Base-by-base conservation (phyloP, 2,797 vertebrate genomes). In the Ctenopoma multispine region DNA sequence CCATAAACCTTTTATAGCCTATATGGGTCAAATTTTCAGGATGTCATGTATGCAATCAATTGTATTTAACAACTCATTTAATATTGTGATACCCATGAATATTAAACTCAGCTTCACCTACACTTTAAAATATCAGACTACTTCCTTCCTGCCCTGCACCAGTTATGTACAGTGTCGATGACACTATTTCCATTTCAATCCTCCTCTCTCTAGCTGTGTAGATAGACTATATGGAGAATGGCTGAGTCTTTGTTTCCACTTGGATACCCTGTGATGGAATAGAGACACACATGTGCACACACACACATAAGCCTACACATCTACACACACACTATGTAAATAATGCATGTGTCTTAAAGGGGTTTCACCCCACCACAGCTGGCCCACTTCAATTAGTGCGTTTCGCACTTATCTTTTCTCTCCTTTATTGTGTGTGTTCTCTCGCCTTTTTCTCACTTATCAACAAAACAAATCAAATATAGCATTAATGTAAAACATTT, bases 291-390 rank as follows among this genome's bases (percentile, higher is more conserved):
- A 56, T 65, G 64, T 63, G 50, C 68, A 29, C 50, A 67, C 55
- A 66, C 47, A 71, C 68, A 64, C 71, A 41, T 34, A 29, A 54
- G 38, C 55, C 78, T 34, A 40, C 72, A 66, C 76, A 63, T 47
- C 67, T 43, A 75, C 79, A 79, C 79, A 79, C 79, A 70, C 80
- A 75, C 77, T 81, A 84, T 89, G 89, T 94, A 94, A 94, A 95
- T 94, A 93, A 94, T 93, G 90, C 86, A 94, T 92, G 84, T 86
- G 82, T 92, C 91, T 93, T 93, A 93, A 93, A 94, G 91, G 91
- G 89, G 87, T 92, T 92, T 92, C 86, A 81, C 85, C 80, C 81
- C 83, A 79, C 85, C 87, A 87, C 85, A 85, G 83, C 82, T 92
- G 90, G 90, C 92, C 92, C 90, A 91, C 84, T 92, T 94, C 92